Evolutionary conservation across 2,888 invertebrate species (phyloP), one percentile per base, ranked within the genome.

Genomic region (Rhyacophila evoluta): DNA sequence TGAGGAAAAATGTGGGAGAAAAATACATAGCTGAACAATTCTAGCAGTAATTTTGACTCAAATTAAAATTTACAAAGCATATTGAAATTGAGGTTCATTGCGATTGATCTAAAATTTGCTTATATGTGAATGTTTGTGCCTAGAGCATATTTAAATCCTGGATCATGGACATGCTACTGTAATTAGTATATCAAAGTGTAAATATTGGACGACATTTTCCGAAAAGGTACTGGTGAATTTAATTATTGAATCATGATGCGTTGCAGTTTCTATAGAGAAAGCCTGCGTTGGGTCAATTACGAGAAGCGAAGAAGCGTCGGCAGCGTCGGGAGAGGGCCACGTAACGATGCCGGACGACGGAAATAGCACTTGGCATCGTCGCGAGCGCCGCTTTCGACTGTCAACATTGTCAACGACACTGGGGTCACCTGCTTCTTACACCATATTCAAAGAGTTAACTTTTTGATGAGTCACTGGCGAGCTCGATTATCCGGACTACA

Each of bases 331-430:
- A n/a, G 69, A 69, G 69, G n/a, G 28, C 12, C 19, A 69, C 28
- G 69, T 29, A 33, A 33, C 33, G 69, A 15, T 29, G 29, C 6
- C 69, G 69, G 28, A 33, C 28, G 69, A 69, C 69, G 29, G 69
- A 15, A 69, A 69, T 69, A 69, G 69, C 28, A 29, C 69, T 69
- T 69, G 69, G 69, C 69, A 69, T 28, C 69, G 69, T 27, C 29
- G 69, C 69, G 69, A 69, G 69, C 69, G 69, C 12, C 69, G 29
- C 69, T 69, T 29, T 28, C 69, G 69, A 12, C 69, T 33, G 29
- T 55, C 55, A 55, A 55, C 15, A 55, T 55, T 55, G 55, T 55
- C 55, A 55, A 55, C 55, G 55, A 55, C 55, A 55, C 55, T 55
- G 55, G 55, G 55, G 55, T 55, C 55, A 55, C 55, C 55, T 55